phyloP scores from a whole-genome alignment of 2,797 vertebrate species.

The Hypotaenidia philippensis region DNA sequence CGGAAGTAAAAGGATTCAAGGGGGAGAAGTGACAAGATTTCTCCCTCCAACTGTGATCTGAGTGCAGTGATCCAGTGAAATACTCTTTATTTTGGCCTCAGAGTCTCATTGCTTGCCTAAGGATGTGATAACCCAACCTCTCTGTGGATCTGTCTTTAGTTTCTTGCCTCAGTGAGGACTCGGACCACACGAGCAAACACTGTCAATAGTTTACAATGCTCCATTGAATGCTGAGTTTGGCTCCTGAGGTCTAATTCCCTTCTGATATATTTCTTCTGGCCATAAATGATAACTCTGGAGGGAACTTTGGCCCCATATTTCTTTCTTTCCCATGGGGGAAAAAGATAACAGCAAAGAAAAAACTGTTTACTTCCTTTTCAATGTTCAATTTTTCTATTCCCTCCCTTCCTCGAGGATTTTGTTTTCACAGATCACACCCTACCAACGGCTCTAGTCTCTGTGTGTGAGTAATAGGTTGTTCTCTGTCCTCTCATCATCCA shows the following conservation, averaged over 20 bases:
- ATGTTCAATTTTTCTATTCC: not conserved
- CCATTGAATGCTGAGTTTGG: not conserved
- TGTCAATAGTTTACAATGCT: not conserved
- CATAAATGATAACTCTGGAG: not conserved
- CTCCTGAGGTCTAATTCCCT: not conserved
- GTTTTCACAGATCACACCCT: not conserved
- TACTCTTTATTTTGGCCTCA: not conserved
- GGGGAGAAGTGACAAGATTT: not conserved
- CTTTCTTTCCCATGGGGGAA: not conserved
- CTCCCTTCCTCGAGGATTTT: slow-evolving; percentile 11
- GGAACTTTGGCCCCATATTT: not conserved
- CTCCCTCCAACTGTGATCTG: not conserved
- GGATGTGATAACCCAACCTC: not conserved
- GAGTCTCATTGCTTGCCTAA: not conserved
- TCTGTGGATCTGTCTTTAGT: not conserved
- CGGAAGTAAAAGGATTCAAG: not conserved
- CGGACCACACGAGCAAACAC: accelerated
- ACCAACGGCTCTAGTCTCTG: not conserved
- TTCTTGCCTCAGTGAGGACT: not conserved
- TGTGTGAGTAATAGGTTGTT: slow-evolving; percentile 26
- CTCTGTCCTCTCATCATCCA: slow-evolving; percentile 4
- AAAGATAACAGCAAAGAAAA: not conserved
- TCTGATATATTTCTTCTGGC: not conserved
- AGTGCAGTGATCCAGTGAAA: not conserved
- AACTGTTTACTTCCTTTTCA: not conserved